A percentile compares a stretch with the other conserved stretches of the same genome.
Evolutionary conservation across 2,113 vertebrate genomes (phyloP).

Genomic region (Daboia siamensis): DNA sequence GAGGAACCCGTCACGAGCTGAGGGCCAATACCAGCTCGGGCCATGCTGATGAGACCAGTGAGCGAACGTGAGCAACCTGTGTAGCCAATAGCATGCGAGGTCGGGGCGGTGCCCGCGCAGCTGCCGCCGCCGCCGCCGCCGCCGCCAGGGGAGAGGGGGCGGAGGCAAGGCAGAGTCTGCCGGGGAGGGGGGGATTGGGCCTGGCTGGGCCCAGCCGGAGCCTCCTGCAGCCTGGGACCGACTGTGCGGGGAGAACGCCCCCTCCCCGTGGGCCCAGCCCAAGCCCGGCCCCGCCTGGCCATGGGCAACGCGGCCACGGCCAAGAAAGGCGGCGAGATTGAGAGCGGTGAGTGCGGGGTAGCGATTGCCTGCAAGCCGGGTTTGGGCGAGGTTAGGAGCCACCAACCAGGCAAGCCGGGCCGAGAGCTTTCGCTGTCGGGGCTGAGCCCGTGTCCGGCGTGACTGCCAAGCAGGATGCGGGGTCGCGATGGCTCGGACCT

Average conservation of each 20-base stretch:
- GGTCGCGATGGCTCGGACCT: no score
- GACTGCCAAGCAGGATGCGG: not conserved
- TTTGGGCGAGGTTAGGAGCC: not conserved
- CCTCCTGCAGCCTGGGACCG: slow-evolving; percentile 50
- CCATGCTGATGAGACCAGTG: slow-evolving; percentile 15
- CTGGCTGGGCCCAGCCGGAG: slow-evolving; percentile 54
- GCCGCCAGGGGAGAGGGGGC: slow-evolving; percentile 47
- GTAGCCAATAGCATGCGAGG: slow-evolving; percentile 12
- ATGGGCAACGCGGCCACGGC: slow-evolving; percentile 93
- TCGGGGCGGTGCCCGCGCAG: slow-evolving; percentile 32
- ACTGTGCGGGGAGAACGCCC: slow-evolving; percentile 11
- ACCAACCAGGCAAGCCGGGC: not conserved
- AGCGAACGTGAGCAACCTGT: not conserved
- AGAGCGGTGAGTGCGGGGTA: slow-evolving; percentile 77
- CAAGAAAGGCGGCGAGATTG: slow-evolving; percentile 87
- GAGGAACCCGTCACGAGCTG: not conserved
- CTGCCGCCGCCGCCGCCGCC: slow-evolving; percentile 30
- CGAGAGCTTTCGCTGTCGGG: not conserved
- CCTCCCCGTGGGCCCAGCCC: slow-evolving; percentile 42
- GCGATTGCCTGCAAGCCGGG: not conserved
- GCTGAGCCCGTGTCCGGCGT: not conserved
- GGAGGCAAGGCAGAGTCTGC: slow-evolving; percentile 14
- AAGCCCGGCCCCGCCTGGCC: slow-evolving; percentile 66
- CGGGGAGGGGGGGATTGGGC: slow-evolving; percentile 51
- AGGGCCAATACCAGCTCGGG: slow-evolving; percentile 11